These are phyloP conservation scores for Hippocampus mohnikei DNA, from an alignment of 2,113 vertebrate species.

Conservation along the genomic window DNA sequence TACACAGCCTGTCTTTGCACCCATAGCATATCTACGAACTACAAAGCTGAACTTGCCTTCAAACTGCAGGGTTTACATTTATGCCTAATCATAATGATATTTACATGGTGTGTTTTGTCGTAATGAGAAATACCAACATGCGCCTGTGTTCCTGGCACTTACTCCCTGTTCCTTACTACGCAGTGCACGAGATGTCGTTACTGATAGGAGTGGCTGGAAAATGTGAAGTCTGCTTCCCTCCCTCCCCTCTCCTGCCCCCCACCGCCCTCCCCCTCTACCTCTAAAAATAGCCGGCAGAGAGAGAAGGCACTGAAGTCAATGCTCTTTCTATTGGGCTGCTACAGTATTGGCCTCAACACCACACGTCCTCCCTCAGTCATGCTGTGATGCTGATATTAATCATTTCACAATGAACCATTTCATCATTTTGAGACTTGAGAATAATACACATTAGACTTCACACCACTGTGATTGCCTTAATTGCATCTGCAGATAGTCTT, in stretches of 20 bases:
- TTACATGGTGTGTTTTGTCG: background rate
- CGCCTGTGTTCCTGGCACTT: conserved; percentile 58
- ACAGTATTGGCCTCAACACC: conserved; percentile 53
- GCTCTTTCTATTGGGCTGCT: conserved; percentile 59
- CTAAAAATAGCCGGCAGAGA: conserved; percentile 74
- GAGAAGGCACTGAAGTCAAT: conserved; percentile 57
- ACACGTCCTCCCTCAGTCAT: conserved; percentile 40
- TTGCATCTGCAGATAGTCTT: no score
- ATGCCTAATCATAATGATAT: background rate
- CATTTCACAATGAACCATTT: background rate
- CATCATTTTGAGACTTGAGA: no score
- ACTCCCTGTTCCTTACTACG: conserved; percentile 62
- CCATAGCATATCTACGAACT: no score
- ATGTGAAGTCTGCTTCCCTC: conserved; percentile 68
- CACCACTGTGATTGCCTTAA: no score
- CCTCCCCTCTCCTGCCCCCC: conserved; percentile 16
- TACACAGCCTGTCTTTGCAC: no score
- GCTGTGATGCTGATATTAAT: conserved; percentile 35
- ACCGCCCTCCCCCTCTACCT: conserved; percentile 51
- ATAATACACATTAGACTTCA: no score
- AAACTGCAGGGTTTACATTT: no score
- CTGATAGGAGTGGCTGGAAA: conserved; percentile 72
- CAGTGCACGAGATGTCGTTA: conserved; percentile 65
- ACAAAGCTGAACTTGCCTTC: no score
- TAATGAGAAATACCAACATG: conserved; percentile 46